phyloP scores from a whole-genome alignment of 2,113 vertebrate genomes.

The Phycodurus eques region DNA sequence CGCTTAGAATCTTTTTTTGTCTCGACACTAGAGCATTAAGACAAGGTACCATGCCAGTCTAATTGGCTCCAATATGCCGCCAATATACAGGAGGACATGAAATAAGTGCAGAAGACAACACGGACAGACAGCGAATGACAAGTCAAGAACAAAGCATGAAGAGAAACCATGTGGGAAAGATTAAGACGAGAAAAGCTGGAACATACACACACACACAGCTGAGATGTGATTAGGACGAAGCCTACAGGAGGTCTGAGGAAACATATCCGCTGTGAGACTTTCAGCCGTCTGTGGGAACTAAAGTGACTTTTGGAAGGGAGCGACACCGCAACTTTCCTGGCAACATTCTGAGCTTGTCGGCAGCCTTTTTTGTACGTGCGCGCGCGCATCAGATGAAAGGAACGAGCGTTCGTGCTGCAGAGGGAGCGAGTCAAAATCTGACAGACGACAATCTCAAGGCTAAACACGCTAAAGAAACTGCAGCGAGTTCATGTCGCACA shows the following conservation, averaged over 20 bases:
- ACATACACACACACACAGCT: slow-evolving; percentile 43
- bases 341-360: slow-evolving; percentile 30
- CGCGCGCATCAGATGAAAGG: slow-evolving; percentile 32
- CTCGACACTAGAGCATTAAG: slow-evolving; percentile 6
- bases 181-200: slow-evolving; percentile 44
- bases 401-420: neutral
- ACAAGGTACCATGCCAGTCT: slow-evolving; percentile 14
- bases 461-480: slow-evolving; percentile 2
- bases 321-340: slow-evolving; percentile 52
- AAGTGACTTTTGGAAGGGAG: slow-evolving; percentile 30
- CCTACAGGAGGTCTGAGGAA: slow-evolving; percentile 55
- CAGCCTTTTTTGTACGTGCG: neutral
- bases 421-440: slow-evolving; percentile 11
- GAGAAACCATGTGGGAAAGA: slow-evolving; percentile 61
- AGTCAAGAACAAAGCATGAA: slow-evolving; percentile 40
- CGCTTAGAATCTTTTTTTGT: slow-evolving; percentile 10
- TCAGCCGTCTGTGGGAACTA: slow-evolving; percentile 48
- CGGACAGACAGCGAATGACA: slow-evolving; percentile 8
- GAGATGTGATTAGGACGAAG: slow-evolving; percentile 48
- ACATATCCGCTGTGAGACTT: slow-evolving; percentile 41
- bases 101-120: slow-evolving; percentile 7
- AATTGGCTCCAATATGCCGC: slow-evolving; percentile 2
- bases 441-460: neutral
- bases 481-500: neutral
- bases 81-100: neutral